These are phyloP conservation scores for Acromyrmex heyeri DNA, from an alignment of 1,140 invertebrate genomes.

Conservation along the genomic window DNA sequence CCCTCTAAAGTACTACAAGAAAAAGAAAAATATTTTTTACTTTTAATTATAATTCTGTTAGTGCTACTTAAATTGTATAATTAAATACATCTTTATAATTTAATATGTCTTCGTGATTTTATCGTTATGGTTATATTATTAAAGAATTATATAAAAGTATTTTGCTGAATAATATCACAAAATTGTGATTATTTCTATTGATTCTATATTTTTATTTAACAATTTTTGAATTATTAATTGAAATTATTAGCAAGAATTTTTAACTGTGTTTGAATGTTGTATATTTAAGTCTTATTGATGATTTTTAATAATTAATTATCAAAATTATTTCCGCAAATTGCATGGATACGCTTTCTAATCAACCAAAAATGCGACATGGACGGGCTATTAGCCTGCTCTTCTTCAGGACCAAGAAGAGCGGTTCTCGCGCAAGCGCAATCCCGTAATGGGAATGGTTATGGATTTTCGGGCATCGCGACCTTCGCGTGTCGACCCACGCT, in stretches of 20 bases:
- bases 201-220: neutral
- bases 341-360: conserved; percentile 31
- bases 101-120: neutral
- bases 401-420: conserved; percentile 55
- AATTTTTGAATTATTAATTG: neutral
- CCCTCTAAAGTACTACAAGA: too few species aligned
- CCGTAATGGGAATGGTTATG: conserved; percentile 79
- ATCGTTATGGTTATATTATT: conserved; percentile 3
- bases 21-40: too few species aligned
- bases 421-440: conserved; percentile 71
- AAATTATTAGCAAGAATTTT: neutral
- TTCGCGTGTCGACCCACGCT: conserved; percentile 76
- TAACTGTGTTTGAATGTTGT: neutral
- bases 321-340: neutral
- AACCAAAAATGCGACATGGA: conserved; percentile 60
- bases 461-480: conserved; percentile 81
- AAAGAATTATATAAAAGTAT: neutral
- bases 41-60: too few species aligned
- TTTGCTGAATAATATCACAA: neutral
- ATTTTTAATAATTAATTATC: neutral
- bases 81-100: neutral
- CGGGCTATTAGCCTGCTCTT: conserved; percentile 67
- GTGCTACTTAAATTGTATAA: neutral
- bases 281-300: neutral
- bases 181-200: neutral